phyloP scores from a whole-genome alignment of 1,140 invertebrate genomes.

The Archivesica marissinica region DNA sequence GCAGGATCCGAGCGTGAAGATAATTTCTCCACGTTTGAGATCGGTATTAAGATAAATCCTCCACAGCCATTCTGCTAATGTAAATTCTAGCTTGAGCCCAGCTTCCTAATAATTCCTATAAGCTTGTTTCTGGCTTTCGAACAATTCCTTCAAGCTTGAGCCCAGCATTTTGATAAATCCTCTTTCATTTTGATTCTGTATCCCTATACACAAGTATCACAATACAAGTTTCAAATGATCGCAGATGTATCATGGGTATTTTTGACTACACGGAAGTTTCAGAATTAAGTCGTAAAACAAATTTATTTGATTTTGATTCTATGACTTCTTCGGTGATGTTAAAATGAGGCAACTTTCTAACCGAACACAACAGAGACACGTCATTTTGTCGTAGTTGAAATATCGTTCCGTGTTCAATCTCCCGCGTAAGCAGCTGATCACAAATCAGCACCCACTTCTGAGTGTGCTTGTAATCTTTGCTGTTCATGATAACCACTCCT shows the following conservation, averaged over 20 bases:
- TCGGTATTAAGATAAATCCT: too few relatives aligned
- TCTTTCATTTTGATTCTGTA: background rate
- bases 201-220: slow-evolving; percentile 4
- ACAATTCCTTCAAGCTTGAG: too few relatives aligned
- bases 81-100: too few relatives aligned
- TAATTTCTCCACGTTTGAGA: too few relatives aligned
- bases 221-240: background rate
- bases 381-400: slow-evolving; percentile 98
- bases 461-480: slow-evolving; percentile 74
- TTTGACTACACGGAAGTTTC: slow-evolving; percentile 94
- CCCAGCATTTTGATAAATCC: background rate
- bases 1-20: too few relatives aligned
- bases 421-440: slow-evolving; percentile 93
- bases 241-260: background rate
- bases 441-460: slow-evolving; percentile 96
- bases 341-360: slow-evolving; percentile 95
- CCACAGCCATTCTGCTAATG: too few relatives aligned
- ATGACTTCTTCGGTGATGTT: slow-evolving; percentile 96
- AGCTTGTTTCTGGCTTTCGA: background rate
- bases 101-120: background rate
- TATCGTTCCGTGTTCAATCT: slow-evolving; percentile 89
- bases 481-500: slow-evolving; percentile 84
- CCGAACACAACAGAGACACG: slow-evolving; percentile 94
- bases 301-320: slow-evolving; percentile 97
- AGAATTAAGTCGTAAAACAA: slow-evolving; percentile 96